Conservation (phyloP, 2,888 invertebrate species). For the Acleris sparsana region DNA sequence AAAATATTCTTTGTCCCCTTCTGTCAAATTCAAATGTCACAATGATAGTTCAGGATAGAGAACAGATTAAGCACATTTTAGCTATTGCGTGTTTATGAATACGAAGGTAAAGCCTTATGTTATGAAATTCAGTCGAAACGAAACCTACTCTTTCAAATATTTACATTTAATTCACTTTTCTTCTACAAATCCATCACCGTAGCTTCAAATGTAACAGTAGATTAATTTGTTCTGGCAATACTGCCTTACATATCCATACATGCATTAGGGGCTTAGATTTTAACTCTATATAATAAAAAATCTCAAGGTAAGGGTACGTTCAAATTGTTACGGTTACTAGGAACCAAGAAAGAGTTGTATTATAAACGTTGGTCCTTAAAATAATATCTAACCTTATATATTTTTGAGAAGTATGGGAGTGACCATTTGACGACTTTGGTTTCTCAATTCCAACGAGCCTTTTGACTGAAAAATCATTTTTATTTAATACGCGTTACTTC, state of each 20-base stretch:
- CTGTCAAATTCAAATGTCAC: too few relatives aligned
- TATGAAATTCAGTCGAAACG: too few relatives aligned
- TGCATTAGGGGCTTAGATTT: conserved; percentile 45
- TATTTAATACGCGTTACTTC: not conserved
- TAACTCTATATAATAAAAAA: conserved; percentile 49
- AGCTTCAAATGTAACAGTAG: conserved; percentile 28
- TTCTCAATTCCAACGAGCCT: conserved; percentile 12
- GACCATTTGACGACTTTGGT: conserved; percentile 62
- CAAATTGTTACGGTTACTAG: conserved; percentile 2
- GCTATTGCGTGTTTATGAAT: too few relatives aligned
- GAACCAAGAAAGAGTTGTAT: conserved; percentile 11
- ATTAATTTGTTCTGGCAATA: conserved; percentile 42
- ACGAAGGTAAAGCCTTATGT: too few relatives aligned
- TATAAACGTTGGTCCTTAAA: conserved; percentile 59
- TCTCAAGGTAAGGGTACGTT: conserved; percentile 15
- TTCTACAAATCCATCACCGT: conserved; percentile 50
- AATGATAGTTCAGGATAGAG: too few relatives aligned
- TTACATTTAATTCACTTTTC: conserved; percentile 39
- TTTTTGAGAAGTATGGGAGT: conserved; percentile 56
- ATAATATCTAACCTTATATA: conserved; percentile 71
- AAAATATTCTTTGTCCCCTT: too few relatives aligned
- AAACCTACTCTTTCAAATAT: conserved; percentile 16
- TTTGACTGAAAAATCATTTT: conserved; percentile 11
- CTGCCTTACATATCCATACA: conserved; percentile 41
- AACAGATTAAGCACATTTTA: too few relatives aligned